Conservation (phyloP, 2,797 vertebrate species). For the Tauraco hartlaubi region DNA sequence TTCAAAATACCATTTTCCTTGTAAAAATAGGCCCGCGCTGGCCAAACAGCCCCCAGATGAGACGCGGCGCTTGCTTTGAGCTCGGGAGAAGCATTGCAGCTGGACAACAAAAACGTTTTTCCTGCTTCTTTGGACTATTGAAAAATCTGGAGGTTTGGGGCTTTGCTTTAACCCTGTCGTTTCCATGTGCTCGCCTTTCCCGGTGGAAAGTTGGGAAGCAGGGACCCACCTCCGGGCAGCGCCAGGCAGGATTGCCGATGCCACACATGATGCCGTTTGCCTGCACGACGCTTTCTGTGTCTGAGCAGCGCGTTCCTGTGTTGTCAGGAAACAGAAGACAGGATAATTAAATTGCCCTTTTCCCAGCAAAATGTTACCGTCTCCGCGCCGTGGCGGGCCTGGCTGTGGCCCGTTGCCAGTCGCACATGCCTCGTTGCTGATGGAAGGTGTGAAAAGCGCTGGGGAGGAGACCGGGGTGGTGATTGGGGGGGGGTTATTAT, state of each 20-base stretch:
- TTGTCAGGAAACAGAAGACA: conserved; percentile 41
- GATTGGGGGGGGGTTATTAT: neutral
- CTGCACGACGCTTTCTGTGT: neutral
- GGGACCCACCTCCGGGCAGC: neutral
- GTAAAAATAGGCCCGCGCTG: neutral
- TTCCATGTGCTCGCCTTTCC: accelerated
- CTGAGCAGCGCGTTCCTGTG: conserved; percentile 20
- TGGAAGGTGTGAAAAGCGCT: conserved; percentile 25
- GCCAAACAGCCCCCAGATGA: conserved; percentile 23
- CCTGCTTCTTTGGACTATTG: neutral
- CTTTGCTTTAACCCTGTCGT: neutral
- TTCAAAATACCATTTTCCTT: conserved; percentile 14
- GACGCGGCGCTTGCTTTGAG: neutral
- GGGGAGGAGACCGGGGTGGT: neutral
- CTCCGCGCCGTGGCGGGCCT: neutral
- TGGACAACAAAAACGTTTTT: neutral
- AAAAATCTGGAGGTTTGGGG: neutral
- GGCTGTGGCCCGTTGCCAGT: neutral
- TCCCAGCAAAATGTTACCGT: conserved; percentile 29
- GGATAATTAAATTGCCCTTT: conserved; percentile 69
- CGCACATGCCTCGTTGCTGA: neutral
- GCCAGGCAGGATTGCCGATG: neutral
- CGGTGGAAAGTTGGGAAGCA: accelerated
- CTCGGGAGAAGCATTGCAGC: neutral
- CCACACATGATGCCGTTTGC: neutral